Evolutionary conservation across 2,888 invertebrate genomes (phyloP).

Genomic region (Biston stratarius): DNA sequence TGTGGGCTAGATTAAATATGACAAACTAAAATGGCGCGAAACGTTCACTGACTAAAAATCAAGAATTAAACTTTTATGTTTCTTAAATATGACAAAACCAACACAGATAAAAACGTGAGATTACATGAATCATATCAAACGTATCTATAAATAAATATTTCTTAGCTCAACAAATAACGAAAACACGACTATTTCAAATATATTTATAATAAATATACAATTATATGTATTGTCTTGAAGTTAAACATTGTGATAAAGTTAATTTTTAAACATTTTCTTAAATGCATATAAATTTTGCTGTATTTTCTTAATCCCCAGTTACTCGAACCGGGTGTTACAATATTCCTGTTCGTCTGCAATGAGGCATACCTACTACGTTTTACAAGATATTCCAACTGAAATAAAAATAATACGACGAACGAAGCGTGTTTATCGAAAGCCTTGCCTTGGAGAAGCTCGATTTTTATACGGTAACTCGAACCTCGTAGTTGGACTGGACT

Average conservation of each 20-base stretch:
- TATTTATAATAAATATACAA: no score
- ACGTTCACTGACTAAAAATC: not conserved
- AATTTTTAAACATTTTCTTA: conserved; percentile 11
- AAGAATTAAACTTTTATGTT: conserved; percentile 4
- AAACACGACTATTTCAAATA: not conserved
- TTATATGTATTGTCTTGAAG: not conserved
- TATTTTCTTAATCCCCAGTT: conserved; percentile 17
- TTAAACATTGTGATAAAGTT: conserved; percentile 2
- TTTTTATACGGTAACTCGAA: conserved; percentile 58
- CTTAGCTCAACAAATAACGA: not conserved
- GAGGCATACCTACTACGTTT: conserved; percentile 49
- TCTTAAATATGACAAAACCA: not conserved
- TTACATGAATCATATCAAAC: conserved; percentile 9
- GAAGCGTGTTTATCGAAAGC: conserved; percentile 69
- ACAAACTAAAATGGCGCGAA: conserved; percentile 11
- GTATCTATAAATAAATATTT: conserved; percentile 6
- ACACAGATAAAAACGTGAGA: conserved; percentile 15
- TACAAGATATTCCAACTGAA: conserved; percentile 51
- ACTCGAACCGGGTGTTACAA: conserved; percentile 29
- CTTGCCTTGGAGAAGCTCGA: conserved; percentile 65
- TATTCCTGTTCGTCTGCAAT: conserved; percentile 51
- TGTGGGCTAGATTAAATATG: conserved; percentile 8
- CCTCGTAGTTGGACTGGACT: conserved; percentile 57
- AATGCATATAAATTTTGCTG: conserved; percentile 5
- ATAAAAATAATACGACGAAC: conserved; percentile 58